Evolutionary conservation across 2,797 vertebrate species (phyloP), one percentile per base, ranked within the genome.

Genomic region (Echeneis naucrates): DNA sequence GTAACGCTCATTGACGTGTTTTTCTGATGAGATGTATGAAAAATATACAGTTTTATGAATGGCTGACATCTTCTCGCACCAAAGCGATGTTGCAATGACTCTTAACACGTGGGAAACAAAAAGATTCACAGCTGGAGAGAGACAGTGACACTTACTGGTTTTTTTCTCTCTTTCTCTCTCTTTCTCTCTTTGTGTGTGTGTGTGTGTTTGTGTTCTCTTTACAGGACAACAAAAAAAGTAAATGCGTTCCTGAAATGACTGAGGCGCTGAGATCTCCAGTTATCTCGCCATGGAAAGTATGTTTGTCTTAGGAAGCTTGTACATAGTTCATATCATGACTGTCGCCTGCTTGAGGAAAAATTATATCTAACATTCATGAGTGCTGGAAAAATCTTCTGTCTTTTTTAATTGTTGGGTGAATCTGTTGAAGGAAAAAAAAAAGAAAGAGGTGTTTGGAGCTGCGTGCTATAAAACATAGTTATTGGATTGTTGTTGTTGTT

Each of bases 331-430:
- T 89, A 76, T 88, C 80, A 77, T 68, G 82, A 61, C 72, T 90
- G 88, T 71, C 68, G 70, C 56, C 82, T 86, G 84, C 75, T 70
- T 63, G 81, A 84, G 75, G 68, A 83, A 84, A 78, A 65, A 61
- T 88, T 83, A 87, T 81, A 88, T 85, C 87, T 88, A 83, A 67
- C 73, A 80, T 75, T 87, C 77, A 80, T 69, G 63, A 83, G 70
- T 66, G 74, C 53, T 87, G 81, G 87, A 83, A 85, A 82, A 80
- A 73, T 72, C 65, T 70, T 83, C 60, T 33, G 73, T 72, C 65
- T 70, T 83, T 60, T 37, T 71, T 21, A 62, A 65, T 61, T 74
- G 68, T 16, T 64, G 74, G 55, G 72, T 64, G 50, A 78, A 82
- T 86, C 85, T 78, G 42, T 53, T 63, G 45, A 72, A 60, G 40